phyloP scores from a whole-genome alignment of 2,888 invertebrate genomes.

The Philereme vetulata region DNA sequence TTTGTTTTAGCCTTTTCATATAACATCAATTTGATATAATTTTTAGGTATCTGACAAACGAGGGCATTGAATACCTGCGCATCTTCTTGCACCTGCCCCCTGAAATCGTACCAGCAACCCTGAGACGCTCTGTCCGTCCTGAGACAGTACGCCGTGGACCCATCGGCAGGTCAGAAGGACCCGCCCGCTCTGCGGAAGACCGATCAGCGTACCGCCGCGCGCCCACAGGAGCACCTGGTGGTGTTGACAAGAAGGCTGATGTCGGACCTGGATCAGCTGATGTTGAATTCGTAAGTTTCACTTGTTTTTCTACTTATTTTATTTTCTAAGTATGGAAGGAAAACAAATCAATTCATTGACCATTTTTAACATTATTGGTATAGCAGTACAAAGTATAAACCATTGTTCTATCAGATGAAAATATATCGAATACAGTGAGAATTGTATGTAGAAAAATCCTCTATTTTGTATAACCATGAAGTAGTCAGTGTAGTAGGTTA shows the following conservation, averaged over 20 bases:
- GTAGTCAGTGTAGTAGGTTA: too few species aligned
- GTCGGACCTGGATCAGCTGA: conserved; percentile 97
- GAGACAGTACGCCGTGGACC: conserved; percentile 93
- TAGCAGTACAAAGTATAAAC: too few species aligned
- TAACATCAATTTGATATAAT: neutral
- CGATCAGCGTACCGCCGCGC: conserved; percentile 92
- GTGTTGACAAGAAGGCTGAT: conserved; percentile 96
- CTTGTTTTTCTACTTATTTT: conserved; percentile 1
- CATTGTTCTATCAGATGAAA: too few species aligned
- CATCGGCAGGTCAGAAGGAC: conserved; percentile 86
- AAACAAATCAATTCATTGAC: too few species aligned
- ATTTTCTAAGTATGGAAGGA: neutral
- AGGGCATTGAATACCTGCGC: conserved; percentile 98
- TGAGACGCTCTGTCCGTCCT: conserved; percentile 94
- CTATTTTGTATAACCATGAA: too few species aligned
- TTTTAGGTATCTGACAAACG: conserved; percentile 96
- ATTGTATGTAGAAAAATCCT: too few species aligned
- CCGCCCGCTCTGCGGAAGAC: conserved; percentile 92
- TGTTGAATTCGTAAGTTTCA: conserved; percentile 91
- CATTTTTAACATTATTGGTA: too few species aligned
- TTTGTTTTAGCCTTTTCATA: too few species aligned
- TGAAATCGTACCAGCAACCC: conserved; percentile 99
- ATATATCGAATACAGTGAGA: too few species aligned
- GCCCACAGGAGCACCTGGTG: conserved; percentile 85
- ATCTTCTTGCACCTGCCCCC: conserved; percentile 98